Evolutionary conservation across 2,113 vertebrate genomes (phyloP), one percentile per base, ranked within the genome.

Genomic region (Gopherus flavomarginatus): DNA sequence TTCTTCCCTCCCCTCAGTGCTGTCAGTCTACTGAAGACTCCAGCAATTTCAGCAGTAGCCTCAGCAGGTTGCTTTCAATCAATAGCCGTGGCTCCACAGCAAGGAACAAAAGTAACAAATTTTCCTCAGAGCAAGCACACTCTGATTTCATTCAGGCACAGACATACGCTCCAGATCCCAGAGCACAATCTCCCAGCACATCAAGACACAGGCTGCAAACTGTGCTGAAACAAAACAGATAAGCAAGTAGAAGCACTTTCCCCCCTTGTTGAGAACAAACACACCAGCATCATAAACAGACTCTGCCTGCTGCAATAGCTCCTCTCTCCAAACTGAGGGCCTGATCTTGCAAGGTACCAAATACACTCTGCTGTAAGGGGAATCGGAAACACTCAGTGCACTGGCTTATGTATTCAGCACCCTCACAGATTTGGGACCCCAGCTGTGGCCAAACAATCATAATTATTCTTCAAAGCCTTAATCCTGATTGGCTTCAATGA

Each of bases 41-140:
- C 81, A 5, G 27, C 95, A 89, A 94, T 97, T 96, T 93, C 83
- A 95, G 89, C 93, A 85, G 87, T 90, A 93, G 81, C 35, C 96
- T 86, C 97, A 96, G 97, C 97, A 97, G 94, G 96, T 11, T 94
- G 49, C 91, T 94, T 95, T 97, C 96, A 94, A 88, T 96, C 96
- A 93, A 83, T 85, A 90, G 86, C 87, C 90, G 56, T 87, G 78
- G 89, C 21, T 16, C 92, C 93, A 91, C 96, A 94, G 96, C 56
- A 52, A 95, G 89, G 65, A 90, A 57, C 92, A 88, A 77, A 93
- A 92, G 86, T 26, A 94, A 95, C 89, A 87, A 42, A 86, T 94
- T 97, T 93, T 82, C 91, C 92, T 96, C 82, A 81, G 47, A 95
- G 92, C 93, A 93, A 91, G 44, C 83, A 90, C 1, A 1, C 59